These are phyloP conservation scores for Noctilio leporinus DNA, from an alignment of 2,113 vertebrate genomes.

Conservation along the genomic window DNA sequence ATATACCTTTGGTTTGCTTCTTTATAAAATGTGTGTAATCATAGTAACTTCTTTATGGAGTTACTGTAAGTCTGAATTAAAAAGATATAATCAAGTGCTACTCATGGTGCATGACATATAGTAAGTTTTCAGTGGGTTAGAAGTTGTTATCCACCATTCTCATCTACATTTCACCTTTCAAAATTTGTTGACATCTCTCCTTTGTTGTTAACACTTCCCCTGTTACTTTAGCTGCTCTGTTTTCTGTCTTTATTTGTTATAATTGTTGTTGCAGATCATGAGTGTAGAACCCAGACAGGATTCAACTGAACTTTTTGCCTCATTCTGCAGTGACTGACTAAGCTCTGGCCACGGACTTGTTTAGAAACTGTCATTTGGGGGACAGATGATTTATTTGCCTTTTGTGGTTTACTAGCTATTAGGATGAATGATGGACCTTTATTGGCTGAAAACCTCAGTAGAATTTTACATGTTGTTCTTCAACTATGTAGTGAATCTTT, in stretches of 20 bases:
- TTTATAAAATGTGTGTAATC: neutral
- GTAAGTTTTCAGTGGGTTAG: neutral
- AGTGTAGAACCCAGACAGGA: neutral
- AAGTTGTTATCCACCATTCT: neutral
- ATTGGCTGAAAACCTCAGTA: neutral
- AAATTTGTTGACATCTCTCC: neutral
- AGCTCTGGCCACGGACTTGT: neutral
- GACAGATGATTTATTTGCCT: neutral
- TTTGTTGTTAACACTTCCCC: neutral
- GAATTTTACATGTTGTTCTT: conserved; percentile 23
- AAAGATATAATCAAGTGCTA: neutral
- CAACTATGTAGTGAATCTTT: neutral
- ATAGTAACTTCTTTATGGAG: neutral
- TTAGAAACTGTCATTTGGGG: neutral
- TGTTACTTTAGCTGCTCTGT: neutral
- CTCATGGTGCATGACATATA: neutral
- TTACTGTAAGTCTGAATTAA: neutral
- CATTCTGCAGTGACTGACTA: neutral
- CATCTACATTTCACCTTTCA: neutral
- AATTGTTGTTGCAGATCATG: neutral
- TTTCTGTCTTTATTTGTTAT: neutral
- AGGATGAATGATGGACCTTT: neutral
- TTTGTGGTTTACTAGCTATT: neutral
- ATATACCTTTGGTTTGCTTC: neutral
- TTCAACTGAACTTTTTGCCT: neutral